Evolutionary conservation across 2,797 vertebrate genomes (phyloP).

Genomic region (Scolopax rusticola): DNA sequence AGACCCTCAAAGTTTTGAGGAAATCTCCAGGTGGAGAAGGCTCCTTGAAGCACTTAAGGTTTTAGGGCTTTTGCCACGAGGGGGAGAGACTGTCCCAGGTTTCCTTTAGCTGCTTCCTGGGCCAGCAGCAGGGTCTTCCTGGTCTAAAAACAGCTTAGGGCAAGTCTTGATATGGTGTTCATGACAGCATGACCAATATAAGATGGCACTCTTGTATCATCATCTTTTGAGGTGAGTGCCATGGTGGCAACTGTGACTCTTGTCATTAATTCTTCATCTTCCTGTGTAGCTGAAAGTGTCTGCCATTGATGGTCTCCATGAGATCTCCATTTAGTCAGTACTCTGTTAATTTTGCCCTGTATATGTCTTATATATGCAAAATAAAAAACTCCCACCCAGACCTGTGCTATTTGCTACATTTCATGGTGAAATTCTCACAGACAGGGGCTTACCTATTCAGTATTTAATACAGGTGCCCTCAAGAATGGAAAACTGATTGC

Average conservation of each 20-base stretch:
- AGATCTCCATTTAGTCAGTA: not conserved
- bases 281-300: not conserved
- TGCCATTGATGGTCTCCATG: not conserved
- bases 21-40: not conserved
- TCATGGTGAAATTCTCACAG: not conserved
- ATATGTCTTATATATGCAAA: not conserved
- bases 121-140: not conserved
- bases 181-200: not conserved
- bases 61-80: constrained; percentile 6
- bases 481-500: not conserved
- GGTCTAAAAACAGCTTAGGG: not conserved
- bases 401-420: not conserved
- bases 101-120: not conserved
- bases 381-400: not conserved
- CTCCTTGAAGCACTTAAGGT: not conserved
- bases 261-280: not conserved
- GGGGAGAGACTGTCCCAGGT: constrained; percentile 23
- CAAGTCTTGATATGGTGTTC: not conserved
- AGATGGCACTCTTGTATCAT: not conserved
- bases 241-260: not conserved
- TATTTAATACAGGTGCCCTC: not conserved
- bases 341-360: not conserved
- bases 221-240: not conserved
- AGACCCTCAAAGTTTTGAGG: not conserved
- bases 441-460: not conserved